Percentiles rank a stretch among this genome's conserved stretches.
phyloP scores from a whole-genome alignment of 2,888 invertebrate genomes.

The Eudasyphora cyanicolor region DNA sequence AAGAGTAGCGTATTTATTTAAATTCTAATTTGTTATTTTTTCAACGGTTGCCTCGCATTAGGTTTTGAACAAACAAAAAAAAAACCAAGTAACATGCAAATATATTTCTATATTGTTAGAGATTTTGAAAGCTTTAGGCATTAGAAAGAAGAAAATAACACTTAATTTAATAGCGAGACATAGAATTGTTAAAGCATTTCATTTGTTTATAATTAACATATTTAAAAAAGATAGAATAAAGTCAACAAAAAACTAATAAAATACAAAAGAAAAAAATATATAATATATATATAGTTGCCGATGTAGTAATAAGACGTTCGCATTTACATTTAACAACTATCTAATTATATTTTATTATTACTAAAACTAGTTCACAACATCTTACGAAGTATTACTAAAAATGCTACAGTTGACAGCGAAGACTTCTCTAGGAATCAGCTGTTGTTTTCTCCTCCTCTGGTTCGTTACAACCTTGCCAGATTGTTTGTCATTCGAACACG shows the following conservation, averaged over 20 bases:
- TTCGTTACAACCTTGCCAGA: too few species aligned
- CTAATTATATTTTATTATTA: too few species aligned
- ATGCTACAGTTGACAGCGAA: too few species aligned
- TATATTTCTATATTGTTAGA: background rate
- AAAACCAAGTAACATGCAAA: background rate
- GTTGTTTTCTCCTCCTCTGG: too few species aligned
- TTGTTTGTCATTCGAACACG: too few species aligned
- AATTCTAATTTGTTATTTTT: conserved; percentile 46
- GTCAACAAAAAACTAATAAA: background rate
- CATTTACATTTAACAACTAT: too few species aligned
- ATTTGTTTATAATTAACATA: conserved; percentile 47
- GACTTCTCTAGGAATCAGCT: too few species aligned
- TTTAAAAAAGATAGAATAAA: conserved; percentile 42
- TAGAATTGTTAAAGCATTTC: conserved; percentile 1
- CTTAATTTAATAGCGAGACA: background rate
- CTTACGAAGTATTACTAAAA: too few species aligned
- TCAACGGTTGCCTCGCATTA: background rate
- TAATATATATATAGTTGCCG: background rate
- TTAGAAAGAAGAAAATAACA: background rate
- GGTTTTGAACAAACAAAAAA: background rate
- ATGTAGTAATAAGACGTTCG: too few species aligned
- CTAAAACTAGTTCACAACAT: too few species aligned
- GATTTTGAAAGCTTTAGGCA: background rate
- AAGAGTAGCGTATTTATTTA: conserved; percentile 53
- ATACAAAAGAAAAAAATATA: background rate